Base-by-base conservation (phyloP, 92 coral and sea anemone genomes). In the Plumapathes pennacea region DNA sequence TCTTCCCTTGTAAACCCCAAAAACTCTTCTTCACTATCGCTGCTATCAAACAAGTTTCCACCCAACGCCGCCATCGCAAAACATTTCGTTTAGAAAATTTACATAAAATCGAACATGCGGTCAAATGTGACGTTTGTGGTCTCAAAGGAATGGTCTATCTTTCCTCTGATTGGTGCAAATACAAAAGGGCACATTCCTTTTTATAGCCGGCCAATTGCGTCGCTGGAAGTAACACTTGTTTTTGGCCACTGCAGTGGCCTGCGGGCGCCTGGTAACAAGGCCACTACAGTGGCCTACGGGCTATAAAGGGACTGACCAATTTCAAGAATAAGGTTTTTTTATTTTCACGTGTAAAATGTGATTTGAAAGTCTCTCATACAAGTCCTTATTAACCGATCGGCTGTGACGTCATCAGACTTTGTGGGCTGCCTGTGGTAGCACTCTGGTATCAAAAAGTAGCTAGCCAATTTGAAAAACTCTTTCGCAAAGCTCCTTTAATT, bases 251-350 rank as follows among this genome's bases (percentile, higher is more conserved):
- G 25, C 24, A 44, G 25, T 44, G 50, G 50, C 0, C 50, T 44
- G 50, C 24, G 50, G 50, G 20, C 50, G 36, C 52, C 62, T 38
- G 25, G 25, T 56, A 32, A 32, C 28, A 56, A 45, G 62, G 50
- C 62, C 62, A 56, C 36, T 56, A 40, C 25, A 56, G 62, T 56
- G 62, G 62, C 62, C 62, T 31, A 56, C 14, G 62, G 62, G 42
- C 62, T n/a, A n/a, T n/a, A n/a, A n/a, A n/a, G n/a, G n/a, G n/a
- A n/a, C n/a, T n/a, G n/a, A n/a, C n/a, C n/a, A n/a, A n/a, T n/a
- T n/a, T n/a, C n/a, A n/a, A n/a, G n/a, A n/a, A n/a, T n/a, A n/a
- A n/a, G n/a, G n/a, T n/a, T n/a, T n/a, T n/a, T n/a, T n/a, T n/a
- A n/a, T n/a, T n/a, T n/a, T n/a, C n/a, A n/a, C n/a, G n/a, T n/a